phyloP scores from a whole-genome alignment of 1,140 invertebrate species.

The Musca vetustissima region DNA sequence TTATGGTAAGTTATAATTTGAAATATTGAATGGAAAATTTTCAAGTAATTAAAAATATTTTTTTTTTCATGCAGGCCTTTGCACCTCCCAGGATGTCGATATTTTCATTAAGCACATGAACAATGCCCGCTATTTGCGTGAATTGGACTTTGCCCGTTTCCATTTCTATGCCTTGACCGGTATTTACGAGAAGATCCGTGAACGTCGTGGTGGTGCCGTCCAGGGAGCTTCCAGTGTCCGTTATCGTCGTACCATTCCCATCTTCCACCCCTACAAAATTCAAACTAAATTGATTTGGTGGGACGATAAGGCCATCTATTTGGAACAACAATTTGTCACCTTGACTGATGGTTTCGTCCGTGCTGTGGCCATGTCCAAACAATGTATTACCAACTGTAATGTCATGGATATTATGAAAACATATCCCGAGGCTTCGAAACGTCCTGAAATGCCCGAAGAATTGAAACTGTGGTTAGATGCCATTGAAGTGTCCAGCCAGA shows the following conservation, averaged over 20 bases:
- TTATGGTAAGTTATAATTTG: slow-evolving; percentile 62
- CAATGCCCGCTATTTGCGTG: slow-evolving; percentile 78
- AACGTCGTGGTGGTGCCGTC: slow-evolving; percentile 64
- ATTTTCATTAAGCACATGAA: slow-evolving; percentile 82
- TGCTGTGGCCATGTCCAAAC: slow-evolving; percentile 73
- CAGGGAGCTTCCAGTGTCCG: slow-evolving; percentile 75
- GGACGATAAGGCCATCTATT: slow-evolving; percentile 79
- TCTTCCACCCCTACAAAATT: slow-evolving; percentile 75
- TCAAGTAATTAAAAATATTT: background rate
- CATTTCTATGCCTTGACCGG: slow-evolving; percentile 73
- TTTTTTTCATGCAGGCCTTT: slow-evolving; percentile 65
- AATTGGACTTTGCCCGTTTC: slow-evolving; percentile 81
- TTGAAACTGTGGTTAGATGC: slow-evolving; percentile 72
- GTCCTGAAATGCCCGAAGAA: slow-evolving; percentile 69
- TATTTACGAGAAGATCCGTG: slow-evolving; percentile 65
- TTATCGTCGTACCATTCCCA: slow-evolving; percentile 73
- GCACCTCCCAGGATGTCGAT: slow-evolving; percentile 79
- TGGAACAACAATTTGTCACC: slow-evolving; percentile 81
- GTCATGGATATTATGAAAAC: slow-evolving; percentile 62
- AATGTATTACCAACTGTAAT: slow-evolving; percentile 69
- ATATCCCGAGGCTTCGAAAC: slow-evolving; percentile 60
- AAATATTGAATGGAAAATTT: background rate
- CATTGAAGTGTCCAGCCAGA: slow-evolving; percentile 75
- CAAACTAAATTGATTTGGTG: slow-evolving; percentile 77
- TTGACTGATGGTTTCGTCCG: slow-evolving; percentile 75